Base-by-base conservation (phyloP, 2,888 invertebrate species). In the Melanostoma scalare region DNA sequence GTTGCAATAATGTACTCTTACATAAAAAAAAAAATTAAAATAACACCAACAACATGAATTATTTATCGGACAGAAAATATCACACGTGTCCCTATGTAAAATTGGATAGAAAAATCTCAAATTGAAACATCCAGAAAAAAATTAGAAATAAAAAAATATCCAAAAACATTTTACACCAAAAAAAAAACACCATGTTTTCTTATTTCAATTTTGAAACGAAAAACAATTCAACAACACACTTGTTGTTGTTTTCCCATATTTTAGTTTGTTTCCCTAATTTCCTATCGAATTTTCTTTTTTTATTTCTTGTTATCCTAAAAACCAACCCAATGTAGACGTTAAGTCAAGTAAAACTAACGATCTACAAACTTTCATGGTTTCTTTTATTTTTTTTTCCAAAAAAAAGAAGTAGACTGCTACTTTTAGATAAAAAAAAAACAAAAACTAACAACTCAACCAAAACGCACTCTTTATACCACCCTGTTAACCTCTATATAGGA, bases 1-100 rank as follows among this genome's bases (percentile, higher is more conserved):
- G 72, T 86, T 88, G 74, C 89, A 88, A 81, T 86, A 78, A 82
- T 20, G 20, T 20, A 10, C 50, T 53, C 30, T 50, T 61, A 38
- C 65, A 74, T 55, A 46, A 55, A 50, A 53, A 5, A 50, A 44
- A 60, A 50, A n/a, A 48, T 33, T 4, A 6, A 33, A 33, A 35
- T 60, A 60, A 35, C 2, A 9, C 20, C 9, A 58, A 44, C 35
- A 46, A 33, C 9, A 20, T 61, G 20, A 31, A 46, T 20, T 30
- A 63, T 48, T 42, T 35, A 71, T 58, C 46, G 76, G 76, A 67
- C 72, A 56, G 40, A 53, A 58, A 44, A 30, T 69, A 48, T 44
- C 33, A 2, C 30, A 8, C n/a, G 50, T 56, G 50, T 68, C 77
- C 77, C n/a, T 38, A 55, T 82, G 77, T 82, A 73, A 73, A 77